phyloP scores from a whole-genome alignment of 2,113 vertebrate species.

The Neofelis nebulosa region DNA sequence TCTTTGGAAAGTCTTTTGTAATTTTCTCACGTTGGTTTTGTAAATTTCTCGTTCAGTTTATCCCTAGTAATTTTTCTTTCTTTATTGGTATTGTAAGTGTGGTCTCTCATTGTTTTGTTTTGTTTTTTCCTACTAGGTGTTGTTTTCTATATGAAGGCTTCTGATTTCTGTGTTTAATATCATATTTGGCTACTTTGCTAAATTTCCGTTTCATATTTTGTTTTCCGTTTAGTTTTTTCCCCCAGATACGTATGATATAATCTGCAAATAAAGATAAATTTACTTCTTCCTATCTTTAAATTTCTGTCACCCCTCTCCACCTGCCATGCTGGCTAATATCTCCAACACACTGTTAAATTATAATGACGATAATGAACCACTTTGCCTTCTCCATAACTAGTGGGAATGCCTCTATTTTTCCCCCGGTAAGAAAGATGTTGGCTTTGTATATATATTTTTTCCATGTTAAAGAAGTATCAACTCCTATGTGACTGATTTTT shows the following conservation, averaged over 20 bases:
- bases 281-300: background rate
- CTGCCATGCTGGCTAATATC: background rate
- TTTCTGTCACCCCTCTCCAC: background rate
- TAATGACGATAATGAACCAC: background rate
- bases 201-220: background rate
- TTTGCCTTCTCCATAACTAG: background rate
- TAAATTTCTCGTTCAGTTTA: background rate
- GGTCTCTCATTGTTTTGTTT: background rate
- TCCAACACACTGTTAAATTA: background rate
- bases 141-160: background rate
- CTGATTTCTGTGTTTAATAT: background rate
- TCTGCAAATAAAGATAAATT: background rate
- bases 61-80: background rate
- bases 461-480: background rate
- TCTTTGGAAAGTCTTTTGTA: background rate
- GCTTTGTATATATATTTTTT: background rate
- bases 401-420: background rate
- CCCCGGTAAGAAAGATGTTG: background rate
- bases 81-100: background rate
- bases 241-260: background rate
- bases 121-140: background rate
- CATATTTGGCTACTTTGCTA: background rate
- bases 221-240: background rate
- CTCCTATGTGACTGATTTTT: background rate
- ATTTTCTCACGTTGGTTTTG: background rate